Evolutionary conservation across 2,113 vertebrate genomes (phyloP).

Genomic region (Hippoglossus stenolepis): DNA sequence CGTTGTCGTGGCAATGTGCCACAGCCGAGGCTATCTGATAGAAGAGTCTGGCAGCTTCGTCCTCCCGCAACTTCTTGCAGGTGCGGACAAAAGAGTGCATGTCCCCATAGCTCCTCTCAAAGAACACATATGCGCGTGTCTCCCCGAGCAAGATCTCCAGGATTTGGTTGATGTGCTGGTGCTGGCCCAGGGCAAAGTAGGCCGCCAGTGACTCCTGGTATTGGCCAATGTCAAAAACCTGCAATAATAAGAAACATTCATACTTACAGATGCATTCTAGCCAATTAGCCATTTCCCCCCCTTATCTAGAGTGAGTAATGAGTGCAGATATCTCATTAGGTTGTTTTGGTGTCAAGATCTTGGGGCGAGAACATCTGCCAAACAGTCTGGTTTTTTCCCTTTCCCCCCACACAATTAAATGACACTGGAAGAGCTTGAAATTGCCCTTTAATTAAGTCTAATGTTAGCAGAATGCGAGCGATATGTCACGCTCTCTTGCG

Average conservation of each 20-base stretch:
- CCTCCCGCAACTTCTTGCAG: constrained; percentile 98
- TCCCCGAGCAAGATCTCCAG: constrained; percentile 97
- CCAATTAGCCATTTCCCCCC: neutral
- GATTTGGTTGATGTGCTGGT: constrained; percentile 99
- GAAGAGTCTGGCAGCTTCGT: constrained; percentile 97
- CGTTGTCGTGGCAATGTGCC: constrained; percentile 97
- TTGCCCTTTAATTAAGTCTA: constrained; percentile 13
- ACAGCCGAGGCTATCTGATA: constrained; percentile 97
- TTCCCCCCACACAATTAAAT: constrained; percentile 1
- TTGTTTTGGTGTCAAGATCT: constrained; percentile 14
- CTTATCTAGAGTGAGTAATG: neutral
- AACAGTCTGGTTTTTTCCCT: neutral
- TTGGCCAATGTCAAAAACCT: constrained; percentile 96
- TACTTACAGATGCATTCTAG: neutral
- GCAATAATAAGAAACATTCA: constrained; percentile 27
- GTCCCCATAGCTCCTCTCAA: constrained; percentile 96
- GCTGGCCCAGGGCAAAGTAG: constrained; percentile 94
- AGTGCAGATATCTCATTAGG: constrained; percentile 11
- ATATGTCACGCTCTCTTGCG: neutral
- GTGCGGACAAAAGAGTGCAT: constrained; percentile 99
- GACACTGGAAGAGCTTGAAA: constrained; percentile 8
- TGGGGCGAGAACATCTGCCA: constrained; percentile 2
- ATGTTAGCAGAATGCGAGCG: constrained; percentile 4
- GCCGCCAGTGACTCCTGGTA: constrained; percentile 98
- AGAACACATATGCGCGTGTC: constrained; percentile 96